Percentiles rank a stretch among this genome's conserved stretches.
phyloP scores from a whole-genome alignment of 2,113 vertebrate genomes.

The Buteo buteo region DNA sequence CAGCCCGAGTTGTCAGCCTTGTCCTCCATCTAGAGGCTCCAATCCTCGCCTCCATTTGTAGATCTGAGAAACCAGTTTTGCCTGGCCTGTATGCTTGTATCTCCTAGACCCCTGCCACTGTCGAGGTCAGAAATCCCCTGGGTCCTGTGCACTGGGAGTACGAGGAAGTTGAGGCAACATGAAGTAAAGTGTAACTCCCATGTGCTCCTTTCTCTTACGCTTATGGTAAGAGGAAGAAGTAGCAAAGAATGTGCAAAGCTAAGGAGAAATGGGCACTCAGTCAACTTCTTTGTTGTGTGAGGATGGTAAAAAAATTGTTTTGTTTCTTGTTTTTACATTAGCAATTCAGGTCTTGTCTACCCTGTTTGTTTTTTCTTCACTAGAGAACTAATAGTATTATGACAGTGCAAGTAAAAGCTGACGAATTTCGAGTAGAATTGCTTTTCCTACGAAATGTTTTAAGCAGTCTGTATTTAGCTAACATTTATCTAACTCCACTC shows the following conservation, averaged over 20 bases:
- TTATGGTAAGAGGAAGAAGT: not conserved
- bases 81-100: not conserved
- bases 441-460: slow-evolving; percentile 40
- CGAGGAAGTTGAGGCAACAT: not conserved
- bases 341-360: slow-evolving; percentile 9
- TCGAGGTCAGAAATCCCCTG: not conserved
- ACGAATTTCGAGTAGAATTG: slow-evolving; percentile 25
- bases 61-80: not conserved
- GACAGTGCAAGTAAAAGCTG: slow-evolving; percentile 57
- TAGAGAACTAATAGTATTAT: slow-evolving; percentile 60
- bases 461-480: slow-evolving; percentile 60
- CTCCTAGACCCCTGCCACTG: not conserved
- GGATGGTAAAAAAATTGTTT: not conserved
- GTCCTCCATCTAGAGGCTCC: not conserved
- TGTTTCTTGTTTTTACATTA: not conserved
- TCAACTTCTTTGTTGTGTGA: not conserved
- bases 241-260: not conserved
- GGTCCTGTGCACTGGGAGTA: not conserved
- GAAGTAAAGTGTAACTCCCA: not conserved
- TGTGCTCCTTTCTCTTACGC: not conserved
- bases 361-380: slow-evolving; percentile 43
- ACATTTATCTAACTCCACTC: slow-evolving; percentile 55
- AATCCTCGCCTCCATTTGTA: not conserved
- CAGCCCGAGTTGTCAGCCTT: not conserved
- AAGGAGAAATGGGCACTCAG: not conserved